Evolutionary conservation across 2,113 vertebrate species (phyloP), one percentile per base, ranked within the genome.

Genomic region (Etheostoma spectabile): DNA sequence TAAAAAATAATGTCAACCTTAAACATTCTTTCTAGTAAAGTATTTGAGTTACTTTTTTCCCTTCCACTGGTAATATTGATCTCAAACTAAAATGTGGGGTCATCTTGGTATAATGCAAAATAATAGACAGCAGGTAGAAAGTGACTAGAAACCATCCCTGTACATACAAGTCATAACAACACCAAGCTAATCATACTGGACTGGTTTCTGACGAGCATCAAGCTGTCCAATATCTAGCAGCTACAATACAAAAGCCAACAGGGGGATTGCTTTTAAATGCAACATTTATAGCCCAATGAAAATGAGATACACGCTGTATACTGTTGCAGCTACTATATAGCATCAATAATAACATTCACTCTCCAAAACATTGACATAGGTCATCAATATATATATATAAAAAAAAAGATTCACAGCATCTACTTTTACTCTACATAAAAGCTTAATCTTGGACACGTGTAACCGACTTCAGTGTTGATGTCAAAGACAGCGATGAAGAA

Each of bases 271-370:
- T 69, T 75, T 76, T 21, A 87, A 90, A 80, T 82, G 83, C 77
- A 75, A 79, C 79, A 88, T 78, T 84, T 85, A 90, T 38, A 77
- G 68, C 70, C 70, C n/a, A 68, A 30, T 78, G 53, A 55, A 61
- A 42, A 80, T 90, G 75, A 83, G 45, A 71, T 66, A 72, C 49
- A 60, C 10, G 62, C 64, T 67, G 73, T 24, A 42, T 42, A 77
- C 74, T 77, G 51, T 85, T 66, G 86, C 83, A 85, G 74, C 73
- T 74, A 86, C 56, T 71, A 68, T 77, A 83, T 61, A 82, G 79
- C 69, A 82, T 88, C 64, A 72, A 24, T 71, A 82, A 91, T 83
- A 81, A 89, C 84, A 91, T 85, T 86, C 66, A 86, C 83, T 90
- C 83, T 88, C 79, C 74, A 82, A 78, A 80, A 86, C 74, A 85